A percentile compares a stretch with the other conserved stretches of the same genome.
Evolutionary conservation across 2,797 vertebrate genomes (phyloP).

Genomic region (Danio jaintianensis): DNA sequence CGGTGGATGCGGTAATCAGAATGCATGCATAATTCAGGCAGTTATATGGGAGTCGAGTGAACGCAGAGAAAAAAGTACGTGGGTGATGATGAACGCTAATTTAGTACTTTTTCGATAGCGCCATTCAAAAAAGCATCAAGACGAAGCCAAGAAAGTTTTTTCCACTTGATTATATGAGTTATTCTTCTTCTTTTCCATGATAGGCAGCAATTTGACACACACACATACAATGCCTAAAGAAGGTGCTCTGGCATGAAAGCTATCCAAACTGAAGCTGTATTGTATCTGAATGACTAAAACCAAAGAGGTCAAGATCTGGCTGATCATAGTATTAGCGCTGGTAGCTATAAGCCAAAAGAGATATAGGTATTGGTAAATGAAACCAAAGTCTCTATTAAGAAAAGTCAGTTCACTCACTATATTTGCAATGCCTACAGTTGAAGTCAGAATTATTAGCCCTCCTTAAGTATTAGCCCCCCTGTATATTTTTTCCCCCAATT

Average conservation of each 20-base stretch:
- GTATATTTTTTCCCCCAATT: no score
- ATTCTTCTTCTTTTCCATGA: constrained; percentile 7
- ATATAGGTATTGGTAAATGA: no score
- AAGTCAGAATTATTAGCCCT: no score
- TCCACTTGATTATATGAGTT: constrained; percentile 15
- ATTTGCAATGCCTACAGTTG: no score
- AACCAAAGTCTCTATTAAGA: no score
- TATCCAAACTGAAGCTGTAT: neutral
- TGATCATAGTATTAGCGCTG: neutral
- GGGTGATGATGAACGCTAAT: constrained; percentile 51
- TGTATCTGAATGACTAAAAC: neutral
- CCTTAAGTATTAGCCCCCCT: no score
- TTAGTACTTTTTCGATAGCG: constrained; percentile 42
- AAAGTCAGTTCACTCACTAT: no score
- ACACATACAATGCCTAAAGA: neutral
- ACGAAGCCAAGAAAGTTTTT: constrained; percentile 26
- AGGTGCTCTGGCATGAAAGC: constrained; percentile 2
- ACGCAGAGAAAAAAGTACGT: constrained; percentile 35
- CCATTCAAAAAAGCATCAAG: constrained; percentile 6
- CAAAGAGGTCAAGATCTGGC: neutral
- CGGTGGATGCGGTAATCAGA: constrained; percentile 50
- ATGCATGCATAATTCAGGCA: constrained; percentile 59
- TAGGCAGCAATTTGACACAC: constrained; percentile 9
- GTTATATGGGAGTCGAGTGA: constrained; percentile 38
- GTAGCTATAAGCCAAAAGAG: no score